Percentiles rank a stretch among this genome's conserved stretches.
These are phyloP conservation scores for Nettapus auritus DNA, from an alignment of 2,113 vertebrate species.

Conservation along the genomic window DNA sequence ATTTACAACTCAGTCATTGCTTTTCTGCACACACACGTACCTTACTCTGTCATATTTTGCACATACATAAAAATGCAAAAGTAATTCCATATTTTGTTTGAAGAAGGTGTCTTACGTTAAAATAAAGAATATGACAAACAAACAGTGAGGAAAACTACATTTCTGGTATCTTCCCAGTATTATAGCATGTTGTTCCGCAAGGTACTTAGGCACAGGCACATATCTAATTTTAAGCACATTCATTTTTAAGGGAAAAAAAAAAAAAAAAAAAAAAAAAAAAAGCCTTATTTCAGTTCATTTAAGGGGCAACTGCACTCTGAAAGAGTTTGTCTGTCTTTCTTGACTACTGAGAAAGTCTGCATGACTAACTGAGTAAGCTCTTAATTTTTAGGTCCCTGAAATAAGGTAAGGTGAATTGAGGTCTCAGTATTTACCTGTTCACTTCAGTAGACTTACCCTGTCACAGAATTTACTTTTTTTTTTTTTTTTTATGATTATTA, in stretches of 20 bases:
- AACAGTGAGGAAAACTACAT: not conserved
- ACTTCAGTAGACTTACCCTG: not conserved
- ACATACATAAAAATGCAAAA: not conserved
- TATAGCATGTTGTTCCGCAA: not conserved
- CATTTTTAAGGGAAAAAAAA: not conserved
- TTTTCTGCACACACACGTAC: not conserved
- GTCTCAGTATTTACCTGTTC: not conserved
- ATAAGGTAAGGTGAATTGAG: not conserved
- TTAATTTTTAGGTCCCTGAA: not conserved
- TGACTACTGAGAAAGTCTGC: not conserved
- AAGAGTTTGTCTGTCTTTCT: not conserved
- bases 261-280: not conserved
- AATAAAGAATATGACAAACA: not conserved
- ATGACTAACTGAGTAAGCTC: not conserved
- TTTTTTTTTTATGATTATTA: not conserved
- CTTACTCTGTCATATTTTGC: not conserved
- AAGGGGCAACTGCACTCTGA: not conserved
- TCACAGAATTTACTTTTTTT: not conserved
- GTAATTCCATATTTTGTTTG: not conserved
- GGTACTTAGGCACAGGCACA: not conserved
- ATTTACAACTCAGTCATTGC: not conserved
- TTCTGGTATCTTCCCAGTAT: not conserved
- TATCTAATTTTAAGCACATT: not conserved
- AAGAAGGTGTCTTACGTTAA: not conserved
- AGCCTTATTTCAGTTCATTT: not conserved